Evolutionary conservation across 2,888 invertebrate species (phyloP), one percentile per base, ranked within the genome.

Genomic region (Apocheima hispidaria): DNA sequence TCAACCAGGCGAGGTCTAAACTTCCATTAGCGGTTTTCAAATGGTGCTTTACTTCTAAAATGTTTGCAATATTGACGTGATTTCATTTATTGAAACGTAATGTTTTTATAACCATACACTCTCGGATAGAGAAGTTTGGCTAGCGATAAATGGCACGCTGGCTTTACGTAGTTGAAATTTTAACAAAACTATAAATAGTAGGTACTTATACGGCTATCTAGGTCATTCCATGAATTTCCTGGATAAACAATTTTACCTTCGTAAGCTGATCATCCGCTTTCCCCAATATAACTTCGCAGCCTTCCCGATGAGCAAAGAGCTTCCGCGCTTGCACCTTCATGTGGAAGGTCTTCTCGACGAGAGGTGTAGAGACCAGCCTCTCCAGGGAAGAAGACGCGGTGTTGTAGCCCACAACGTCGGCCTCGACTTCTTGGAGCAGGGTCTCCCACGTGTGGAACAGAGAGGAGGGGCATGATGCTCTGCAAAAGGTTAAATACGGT

Each of bases 371-470:
- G 60, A 98, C 95, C 83, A 95, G 95, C 53, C 96, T 93, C 60
- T 96, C 96, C 60, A 98, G 93, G 26, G 97, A 95, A 30, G 96
- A 95, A 7, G 98, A 96, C 66, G 98, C 96, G 82, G 97, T 98
- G 79, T 96, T 96, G 87, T 97, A 96, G 44, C 97, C 95, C 81
- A 97, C 94, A 18, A 97, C 97, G 83, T 98, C 98, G 36, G 97
- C 96, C 90, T 98, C 98, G 65, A 97, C 97, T 86, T 98, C 98
- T 83, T 98, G 97, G 62, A 98, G 95, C 63, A 98, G 93, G 65
- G 96, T 96, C 89, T 98, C 98, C 98, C 98, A 98, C 63, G 96
- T 96, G 84, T 97, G 96, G 87, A 97, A 97, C 78, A 98, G 94
- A 43, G 96, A 96, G 1, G 92, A 92, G 55, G 96, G 95, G 78